Base-by-base conservation (phyloP, 2,113 vertebrate genomes). In the Nanorana parkeri region DNA sequence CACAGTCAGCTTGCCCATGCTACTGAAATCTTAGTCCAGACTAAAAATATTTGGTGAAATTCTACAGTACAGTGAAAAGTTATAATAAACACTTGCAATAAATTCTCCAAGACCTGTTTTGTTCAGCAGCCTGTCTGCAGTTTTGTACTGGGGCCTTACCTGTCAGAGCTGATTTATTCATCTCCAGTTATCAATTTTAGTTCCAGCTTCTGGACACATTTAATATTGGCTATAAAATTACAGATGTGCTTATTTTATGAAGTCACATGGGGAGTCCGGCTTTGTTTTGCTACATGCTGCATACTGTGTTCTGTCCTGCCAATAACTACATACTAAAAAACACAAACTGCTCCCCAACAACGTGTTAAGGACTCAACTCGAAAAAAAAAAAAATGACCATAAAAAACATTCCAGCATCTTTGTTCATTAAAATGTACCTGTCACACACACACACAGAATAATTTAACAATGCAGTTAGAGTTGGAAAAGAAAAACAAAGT, bases 211-310 rank as follows among this genome's bases (percentile, higher is more conserved):
- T 29, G 47, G 47, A 56, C 65, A 67, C 26, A 20, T 41, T 56
- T 28, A 26, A 66, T 36, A 36, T 28, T n/a, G 11, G 76, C 26
- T 21, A 56, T 78, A 67, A 55, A 78, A 78, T 36, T 32, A 67
- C 76, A 78, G 63, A 78, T 78, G 76, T 36, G 51, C 76, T 29
- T 78, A 78, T 66, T 78, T 55, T 19, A 54, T 51, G 24, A 20
- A 60, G 61, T 77, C 75, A 65, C 23, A 61, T n/a, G 17, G n/a
- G 41, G 54, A 17, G 77, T 32, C 28, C 52, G 58, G 65, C 52
- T 79, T 66, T 69, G 54, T 23, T 60, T 3, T 60, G 54, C 56
- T 60, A 60, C 29, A 36, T 26, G 1, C 21, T 79, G 26, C 68
- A 41, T 24, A 79, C 21, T 21, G 24, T 1, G 19, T 26, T 32